Conservation (phyloP, 2,888 invertebrate genomes). For the Sabatieria punctata region DNA sequence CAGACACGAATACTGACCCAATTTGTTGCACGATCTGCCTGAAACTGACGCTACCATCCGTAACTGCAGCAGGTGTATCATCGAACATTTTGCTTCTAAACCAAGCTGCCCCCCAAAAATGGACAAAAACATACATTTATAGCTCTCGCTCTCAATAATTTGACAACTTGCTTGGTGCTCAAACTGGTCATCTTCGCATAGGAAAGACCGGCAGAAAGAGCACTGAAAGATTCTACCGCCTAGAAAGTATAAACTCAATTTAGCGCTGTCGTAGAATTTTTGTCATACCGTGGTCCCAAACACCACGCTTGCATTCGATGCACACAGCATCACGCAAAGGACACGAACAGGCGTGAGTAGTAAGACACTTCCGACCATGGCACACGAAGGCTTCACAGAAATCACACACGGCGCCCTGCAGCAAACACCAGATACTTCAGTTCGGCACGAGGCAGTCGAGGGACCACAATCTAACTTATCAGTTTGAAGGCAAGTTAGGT, state of each 20-base stretch:
- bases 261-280: background rate
- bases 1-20: conserved; percentile 85
- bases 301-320: conserved; percentile 73
- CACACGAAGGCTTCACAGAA: conserved; percentile 95
- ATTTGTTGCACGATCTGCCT: conserved; percentile 80
- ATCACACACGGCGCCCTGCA: conserved; percentile 83
- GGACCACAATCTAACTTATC: too few relatives aligned
- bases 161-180: conserved; percentile 95
- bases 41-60: too few relatives aligned
- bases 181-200: conserved; percentile 85
- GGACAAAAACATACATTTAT: conserved; percentile 54
- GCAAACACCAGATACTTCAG: too few relatives aligned
- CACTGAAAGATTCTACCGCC: conserved; percentile 53
- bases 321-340: conserved; percentile 72
- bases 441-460: too few relatives aligned
- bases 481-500: too few relatives aligned
- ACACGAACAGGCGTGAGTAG: conserved; percentile 73
- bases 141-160: conserved; percentile 79
- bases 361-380: conserved; percentile 76
- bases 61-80: too few relatives aligned
- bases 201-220: conserved; percentile 64
- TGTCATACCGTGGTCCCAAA: conserved; percentile 71
- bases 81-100: too few relatives aligned
- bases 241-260: conserved; percentile 15
- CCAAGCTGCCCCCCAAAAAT: too few relatives aligned